Evolutionary conservation across 2,113 vertebrate genomes (phyloP), one percentile per base, ranked within the genome.

Genomic region (Nothobranchius furzeri): DNA sequence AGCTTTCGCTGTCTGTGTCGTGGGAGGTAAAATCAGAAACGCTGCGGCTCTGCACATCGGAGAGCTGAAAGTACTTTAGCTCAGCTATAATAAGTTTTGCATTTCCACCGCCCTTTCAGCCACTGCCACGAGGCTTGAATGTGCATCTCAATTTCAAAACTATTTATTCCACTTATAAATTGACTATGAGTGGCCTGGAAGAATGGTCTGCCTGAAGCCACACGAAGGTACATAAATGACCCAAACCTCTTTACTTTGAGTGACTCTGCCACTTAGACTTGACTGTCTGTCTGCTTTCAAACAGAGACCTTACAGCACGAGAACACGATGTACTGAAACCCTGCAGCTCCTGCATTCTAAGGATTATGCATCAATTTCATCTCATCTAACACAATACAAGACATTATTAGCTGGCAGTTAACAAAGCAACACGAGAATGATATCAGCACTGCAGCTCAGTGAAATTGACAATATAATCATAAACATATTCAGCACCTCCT

Each of bases 381-480:
- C 37, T 67, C 36, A 11, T 20, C 52, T 69, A 51, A 35, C 24
- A 40, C 35, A 52, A n/a, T 24, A n/a, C 51, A 35, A 66, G 50
- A 50, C 5, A 79, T 69, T 75, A 61, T 35, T 37, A 15, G 52
- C 7, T 45, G 40, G 15, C 20, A 15, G 59, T 48, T 12, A 35
- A 49, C 37, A 67, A 47, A 36, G 14, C 15, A 52, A 60, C 49
- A 43, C 1, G 0, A 69, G 50, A 55, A 55, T 59, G 60, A 57
- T 72, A 68, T 64, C 43, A 76, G 46, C 62, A 49, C 40, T 40
- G 9, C 3, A 55, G 17, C 58, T 62, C 40, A 46, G 60, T 42
- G 25, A 66, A 57, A 76, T 54, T 70, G 65, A 62, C 69, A 69
- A 62, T 45, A 63, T 64, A 47, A 70, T 70, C 51, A 70, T 60